Conservation (phyloP, 2,888 invertebrate genomes). For the Eristalis arbustorum region DNA sequence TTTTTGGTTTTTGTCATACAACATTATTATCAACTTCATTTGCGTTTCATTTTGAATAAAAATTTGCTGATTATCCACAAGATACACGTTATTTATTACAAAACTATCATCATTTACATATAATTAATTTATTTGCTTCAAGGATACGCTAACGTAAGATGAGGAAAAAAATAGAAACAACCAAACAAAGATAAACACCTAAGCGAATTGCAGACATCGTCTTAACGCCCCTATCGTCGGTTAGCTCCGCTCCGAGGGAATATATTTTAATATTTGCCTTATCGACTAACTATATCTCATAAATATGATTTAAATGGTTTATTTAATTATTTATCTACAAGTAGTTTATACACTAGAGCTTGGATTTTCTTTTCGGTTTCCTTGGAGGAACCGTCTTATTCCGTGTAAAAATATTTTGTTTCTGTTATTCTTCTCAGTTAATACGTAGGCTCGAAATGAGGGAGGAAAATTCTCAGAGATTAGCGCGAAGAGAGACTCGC, state of each 20-base stretch:
- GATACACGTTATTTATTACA: conserved; percentile 25
- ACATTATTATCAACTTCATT: conserved; percentile 22
- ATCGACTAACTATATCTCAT: conserved; percentile 1
- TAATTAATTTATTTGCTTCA: background rate
- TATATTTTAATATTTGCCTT: background rate
- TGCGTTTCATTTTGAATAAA: conserved; percentile 44
- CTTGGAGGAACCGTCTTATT: conserved; percentile 22
- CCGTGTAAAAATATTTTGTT: conserved; percentile 59
- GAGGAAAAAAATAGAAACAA: background rate
- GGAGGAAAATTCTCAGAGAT: background rate
- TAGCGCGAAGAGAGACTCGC: conserved; percentile 40
- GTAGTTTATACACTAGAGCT: conserved; percentile 12
- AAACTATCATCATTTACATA: conserved; percentile 27
- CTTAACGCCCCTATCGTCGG: background rate
- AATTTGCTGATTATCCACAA: conserved; percentile 10
- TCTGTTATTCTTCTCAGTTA: background rate
- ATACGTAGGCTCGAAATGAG: background rate
- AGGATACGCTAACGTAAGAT: background rate
- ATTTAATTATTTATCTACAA: conserved; percentile 34
- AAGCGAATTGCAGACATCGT: conserved; percentile 38
- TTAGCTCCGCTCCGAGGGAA: too few species aligned
- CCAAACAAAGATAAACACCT: background rate
- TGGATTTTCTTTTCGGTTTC: conserved; percentile 13
- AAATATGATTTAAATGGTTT: conserved; percentile 17
- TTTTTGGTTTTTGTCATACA: background rate